Conservation (phyloP, 2,888 invertebrate species). For the Drosophila tripunctata region DNA sequence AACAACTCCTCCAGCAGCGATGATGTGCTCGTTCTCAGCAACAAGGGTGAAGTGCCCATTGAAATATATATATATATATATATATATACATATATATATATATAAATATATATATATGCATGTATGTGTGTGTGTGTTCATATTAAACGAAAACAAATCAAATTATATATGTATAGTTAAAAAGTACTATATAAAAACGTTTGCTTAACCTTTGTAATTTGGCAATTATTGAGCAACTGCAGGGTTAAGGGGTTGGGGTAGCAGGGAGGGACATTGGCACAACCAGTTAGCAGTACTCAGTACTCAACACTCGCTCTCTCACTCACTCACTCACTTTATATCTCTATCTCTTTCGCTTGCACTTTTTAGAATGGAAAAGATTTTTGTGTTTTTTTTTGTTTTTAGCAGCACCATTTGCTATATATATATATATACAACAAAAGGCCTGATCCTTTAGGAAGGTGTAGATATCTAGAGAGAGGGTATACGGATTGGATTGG, state of each 20-base stretch:
- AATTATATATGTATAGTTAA: slow-evolving; percentile 21
- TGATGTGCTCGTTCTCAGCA: slow-evolving; percentile 72
- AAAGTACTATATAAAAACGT: slow-evolving; percentile 20
- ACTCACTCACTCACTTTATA: neutral
- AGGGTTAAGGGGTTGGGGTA: slow-evolving; percentile 21
- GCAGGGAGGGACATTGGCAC: slow-evolving; percentile 41
- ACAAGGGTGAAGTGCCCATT: slow-evolving; percentile 64
- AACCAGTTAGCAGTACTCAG: slow-evolving; percentile 45
- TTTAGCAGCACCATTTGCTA: slow-evolving; percentile 31
- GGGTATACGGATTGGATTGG: too few relatives aligned
- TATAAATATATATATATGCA: slow-evolving; percentile 6
- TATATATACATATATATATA: slow-evolving; percentile 8
- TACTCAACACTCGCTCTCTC: slow-evolving; percentile 1
- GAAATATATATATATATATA: slow-evolving; percentile 56
- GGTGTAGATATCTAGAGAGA: neutral
- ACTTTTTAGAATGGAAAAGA: neutral
- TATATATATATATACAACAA: too few relatives aligned
- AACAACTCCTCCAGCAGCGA: slow-evolving; percentile 47
- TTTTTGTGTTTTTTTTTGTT: neutral
- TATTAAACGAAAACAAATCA: neutral
- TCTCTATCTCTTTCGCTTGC: slow-evolving; percentile 3
- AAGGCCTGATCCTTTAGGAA: neutral
- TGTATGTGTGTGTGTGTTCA: slow-evolving; percentile 7
- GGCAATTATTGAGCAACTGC: slow-evolving; percentile 75
- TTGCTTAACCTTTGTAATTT: slow-evolving; percentile 64